A percentile compares a stretch with the other conserved stretches of the same genome.
These are phyloP conservation scores for Pteropus rufus DNA, from an alignment of 2,797 vertebrate species.

Conservation along the genomic window DNA sequence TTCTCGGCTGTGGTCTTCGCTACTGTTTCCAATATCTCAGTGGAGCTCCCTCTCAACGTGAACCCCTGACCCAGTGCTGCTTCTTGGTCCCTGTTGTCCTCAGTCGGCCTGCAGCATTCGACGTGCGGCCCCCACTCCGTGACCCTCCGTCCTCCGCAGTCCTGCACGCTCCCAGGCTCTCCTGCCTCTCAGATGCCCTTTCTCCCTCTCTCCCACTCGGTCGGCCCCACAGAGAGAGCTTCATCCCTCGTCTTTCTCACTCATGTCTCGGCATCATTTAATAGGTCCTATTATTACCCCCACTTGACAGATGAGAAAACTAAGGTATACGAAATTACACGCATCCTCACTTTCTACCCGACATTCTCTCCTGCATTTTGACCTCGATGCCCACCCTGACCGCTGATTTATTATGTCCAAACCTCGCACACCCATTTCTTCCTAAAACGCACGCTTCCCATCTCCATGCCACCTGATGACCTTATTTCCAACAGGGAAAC, in stretches of 20 bases:
- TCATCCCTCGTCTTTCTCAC: not conserved
- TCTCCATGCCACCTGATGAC: too few species aligned
- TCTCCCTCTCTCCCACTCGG: not conserved
- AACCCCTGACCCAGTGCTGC: not conserved
- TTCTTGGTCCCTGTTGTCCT: not conserved
- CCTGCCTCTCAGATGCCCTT: not conserved
- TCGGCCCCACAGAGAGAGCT: not conserved
- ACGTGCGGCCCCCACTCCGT: fast-evolving
- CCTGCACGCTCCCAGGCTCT: not conserved
- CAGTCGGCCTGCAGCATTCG: not conserved
- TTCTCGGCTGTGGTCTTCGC: not conserved
- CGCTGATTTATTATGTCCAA: too few species aligned
- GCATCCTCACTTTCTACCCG: too few species aligned
- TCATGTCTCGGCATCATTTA: too few species aligned
- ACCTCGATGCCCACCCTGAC: too few species aligned
- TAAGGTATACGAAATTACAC: too few species aligned
- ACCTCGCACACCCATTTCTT: too few species aligned
- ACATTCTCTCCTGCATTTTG: too few species aligned
- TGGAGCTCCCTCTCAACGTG: not conserved
- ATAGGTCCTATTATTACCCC: too few species aligned
- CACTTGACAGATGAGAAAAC: too few species aligned
- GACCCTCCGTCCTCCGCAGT: not conserved
- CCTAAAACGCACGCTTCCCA: too few species aligned
- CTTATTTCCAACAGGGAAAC: too few species aligned
- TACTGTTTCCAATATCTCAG: not conserved